phyloP scores from a whole-genome alignment of 2,888 invertebrate species.

The Colostygia pectinataria region DNA sequence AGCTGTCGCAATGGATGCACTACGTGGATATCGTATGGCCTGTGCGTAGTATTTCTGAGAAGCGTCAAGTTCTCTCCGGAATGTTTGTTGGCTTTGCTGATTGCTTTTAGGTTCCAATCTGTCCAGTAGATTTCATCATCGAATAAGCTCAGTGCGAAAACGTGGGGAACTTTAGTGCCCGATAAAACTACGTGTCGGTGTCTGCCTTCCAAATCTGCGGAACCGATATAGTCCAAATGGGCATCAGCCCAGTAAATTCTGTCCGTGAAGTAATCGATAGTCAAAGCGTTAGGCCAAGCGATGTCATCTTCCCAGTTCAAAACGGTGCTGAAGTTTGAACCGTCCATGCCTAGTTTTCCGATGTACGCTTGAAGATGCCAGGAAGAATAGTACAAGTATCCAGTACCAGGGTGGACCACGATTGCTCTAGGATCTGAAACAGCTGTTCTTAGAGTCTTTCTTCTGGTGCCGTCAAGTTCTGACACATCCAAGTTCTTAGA shows the following conservation, averaged over 20 bases:
- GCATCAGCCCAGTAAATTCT: slow-evolving; percentile 99
- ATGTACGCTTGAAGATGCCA: slow-evolving; percentile 98
- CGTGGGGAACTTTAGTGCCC: slow-evolving; percentile 94
- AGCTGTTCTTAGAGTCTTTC: slow-evolving; percentile 94
- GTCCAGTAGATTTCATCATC: slow-evolving; percentile 98
- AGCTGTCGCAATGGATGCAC: slow-evolving; percentile 95
- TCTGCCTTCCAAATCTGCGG: slow-evolving; percentile 95
- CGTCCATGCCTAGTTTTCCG: slow-evolving; percentile 98
- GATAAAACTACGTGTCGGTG: slow-evolving; percentile 92
- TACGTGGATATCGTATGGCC: slow-evolving; percentile 96
- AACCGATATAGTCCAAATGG: slow-evolving; percentile 98
- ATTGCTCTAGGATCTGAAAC: slow-evolving; percentile 97
- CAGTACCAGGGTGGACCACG: slow-evolving; percentile 96
- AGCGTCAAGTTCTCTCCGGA: slow-evolving; percentile 89
- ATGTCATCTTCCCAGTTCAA: slow-evolving; percentile 96
- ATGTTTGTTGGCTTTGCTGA: slow-evolving; percentile 96
- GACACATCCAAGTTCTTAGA: slow-evolving; percentile 97
- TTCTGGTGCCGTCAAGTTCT: slow-evolving; percentile 94
- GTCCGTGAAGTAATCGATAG: slow-evolving; percentile 98
- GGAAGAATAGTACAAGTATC: slow-evolving; percentile 96
- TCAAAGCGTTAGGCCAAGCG: slow-evolving; percentile 99
- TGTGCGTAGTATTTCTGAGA: slow-evolving; percentile 95
- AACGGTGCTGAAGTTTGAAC: slow-evolving; percentile 93
- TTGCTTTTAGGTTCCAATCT: slow-evolving; percentile 98
- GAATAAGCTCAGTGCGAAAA: slow-evolving; percentile 96